phyloP scores from a whole-genome alignment of 2,888 invertebrate species.

The Lithophane ornitopus region DNA sequence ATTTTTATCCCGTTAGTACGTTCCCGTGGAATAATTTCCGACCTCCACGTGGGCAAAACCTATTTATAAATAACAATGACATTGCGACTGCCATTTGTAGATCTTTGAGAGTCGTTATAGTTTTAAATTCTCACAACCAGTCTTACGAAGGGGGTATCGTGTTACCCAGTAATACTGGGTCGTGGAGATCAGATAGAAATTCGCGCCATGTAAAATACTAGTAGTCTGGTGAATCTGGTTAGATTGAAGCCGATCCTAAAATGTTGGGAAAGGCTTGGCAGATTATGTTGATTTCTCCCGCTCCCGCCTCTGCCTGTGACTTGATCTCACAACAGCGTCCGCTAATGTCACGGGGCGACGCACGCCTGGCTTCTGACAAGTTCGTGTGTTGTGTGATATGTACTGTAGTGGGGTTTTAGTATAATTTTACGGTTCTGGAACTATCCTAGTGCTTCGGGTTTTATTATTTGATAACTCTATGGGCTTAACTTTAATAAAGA shows the following conservation, averaged over 20 bases:
- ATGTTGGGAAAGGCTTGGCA: neutral
- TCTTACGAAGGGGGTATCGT: neutral
- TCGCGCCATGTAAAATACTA: neutral
- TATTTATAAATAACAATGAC: no score
- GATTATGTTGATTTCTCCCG: neutral
- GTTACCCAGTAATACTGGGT: neutral
- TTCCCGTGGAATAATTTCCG: no score
- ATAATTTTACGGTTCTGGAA: conserved; percentile 14
- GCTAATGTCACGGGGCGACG: conserved; percentile 64
- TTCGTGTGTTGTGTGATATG: conserved; percentile 46
- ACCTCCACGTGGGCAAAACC: no score
- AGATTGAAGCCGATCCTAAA: no score
- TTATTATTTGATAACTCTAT: neutral
- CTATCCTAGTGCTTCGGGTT: neutral
- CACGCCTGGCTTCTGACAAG: conserved; percentile 46
- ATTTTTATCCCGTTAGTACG: no score
- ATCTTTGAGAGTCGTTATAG: neutral
- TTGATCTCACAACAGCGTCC: conserved; percentile 43
- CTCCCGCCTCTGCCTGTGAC: neutral
- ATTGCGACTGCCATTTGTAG: neutral
- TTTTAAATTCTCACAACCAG: neutral
- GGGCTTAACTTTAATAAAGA: neutral
- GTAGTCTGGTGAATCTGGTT: neutral
- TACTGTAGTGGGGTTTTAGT: conserved; percentile 5
- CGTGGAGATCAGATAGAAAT: rapidly evolving